Evolutionary conservation across 1,140 invertebrate species (phyloP), one percentile per base, ranked within the genome.

Genomic region (Lanistes nyassanus): DNA sequence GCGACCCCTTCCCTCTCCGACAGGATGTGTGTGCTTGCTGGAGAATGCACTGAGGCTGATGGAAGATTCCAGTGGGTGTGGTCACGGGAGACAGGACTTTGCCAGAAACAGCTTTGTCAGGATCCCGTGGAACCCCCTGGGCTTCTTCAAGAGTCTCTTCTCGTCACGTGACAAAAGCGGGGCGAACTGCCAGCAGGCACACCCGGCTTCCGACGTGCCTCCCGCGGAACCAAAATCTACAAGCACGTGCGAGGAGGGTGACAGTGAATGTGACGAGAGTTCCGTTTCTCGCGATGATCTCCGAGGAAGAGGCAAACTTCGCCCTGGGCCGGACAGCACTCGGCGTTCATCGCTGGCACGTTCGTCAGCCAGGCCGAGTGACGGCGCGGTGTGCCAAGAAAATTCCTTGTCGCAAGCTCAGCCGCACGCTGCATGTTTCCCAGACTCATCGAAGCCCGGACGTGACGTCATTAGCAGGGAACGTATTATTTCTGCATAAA

Each of bases 141-240:
- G 29, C 13, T 72, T 72, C 56, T 19, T 72, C 34, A 72, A 72
- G 26, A 34, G 56, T 5, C 56, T 72, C 0, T 72, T 72, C 31
- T 21, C 2, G 1, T 70, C 68, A 26, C 47, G 23, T 29, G 36
- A 51, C 34, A 70, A 70, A 56, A 23, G 21, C n/a, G 13, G 29
- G 6, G 26, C 21, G 19, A 13, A 5, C 34, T 4, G 2, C 23
- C 4, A 31, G 26, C 5, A 2, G 21, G 6, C 47, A 51, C 66
- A n/a, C 34, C 26, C 3, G 21, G 26, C 42, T 51, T 19, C 42
- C 19, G 16, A 31, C 31, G 0, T 23, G 19, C 51, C 53, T 3
- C 68, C 9, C 34, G 16, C 64, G 13, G 23, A 36, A 31, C 26
- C 65, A 36, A 23, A n/a, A 31, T 66, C 16, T 42, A 2, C 65